Conservation (phyloP, 1,140 invertebrate genomes). For the Schlechtendalia chinensis region DNA sequence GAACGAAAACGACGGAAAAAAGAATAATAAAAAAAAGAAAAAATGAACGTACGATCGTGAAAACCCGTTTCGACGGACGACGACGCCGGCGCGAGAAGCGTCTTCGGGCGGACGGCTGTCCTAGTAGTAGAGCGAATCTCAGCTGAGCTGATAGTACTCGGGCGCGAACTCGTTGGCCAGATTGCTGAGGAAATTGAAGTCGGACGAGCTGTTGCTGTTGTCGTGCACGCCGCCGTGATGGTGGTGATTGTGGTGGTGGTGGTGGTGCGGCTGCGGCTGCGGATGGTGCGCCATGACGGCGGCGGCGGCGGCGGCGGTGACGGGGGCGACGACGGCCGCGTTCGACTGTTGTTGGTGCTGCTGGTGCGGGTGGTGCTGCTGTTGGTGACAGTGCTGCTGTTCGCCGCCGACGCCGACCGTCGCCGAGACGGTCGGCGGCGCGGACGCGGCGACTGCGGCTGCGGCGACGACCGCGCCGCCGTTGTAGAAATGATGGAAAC, state of each 20-base stretch:
- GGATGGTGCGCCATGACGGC: constrained; percentile 47
- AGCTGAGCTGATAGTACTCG: constrained; percentile 84
- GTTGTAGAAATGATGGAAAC: constrained; percentile 69
- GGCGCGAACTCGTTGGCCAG: constrained; percentile 86
- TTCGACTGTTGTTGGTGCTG: constrained; percentile 36
- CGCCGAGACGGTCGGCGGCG: not conserved
- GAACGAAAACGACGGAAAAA: not conserved
- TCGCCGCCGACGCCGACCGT: not conserved
- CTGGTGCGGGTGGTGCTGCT: constrained; percentile 56
- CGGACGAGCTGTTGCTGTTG: constrained; percentile 84
- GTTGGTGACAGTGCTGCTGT: constrained; percentile 55
- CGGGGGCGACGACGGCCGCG: not conserved
- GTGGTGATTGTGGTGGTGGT: constrained; percentile 52
- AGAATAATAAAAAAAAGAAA: too few species aligned
- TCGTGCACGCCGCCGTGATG: constrained; percentile 58
- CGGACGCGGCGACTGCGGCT: not conserved
- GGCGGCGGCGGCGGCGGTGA: not conserved
- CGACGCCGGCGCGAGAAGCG: too few species aligned
- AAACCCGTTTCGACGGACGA: too few species aligned
- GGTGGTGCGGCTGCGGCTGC: constrained; percentile 56
- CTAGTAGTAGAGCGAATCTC: constrained; percentile 53
- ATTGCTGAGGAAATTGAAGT: constrained; percentile 88
- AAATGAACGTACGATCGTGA: too few species aligned
- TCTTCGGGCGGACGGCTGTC: too few species aligned
- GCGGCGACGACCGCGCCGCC: not conserved